Conservation (phyloP, 2,113 vertebrate genomes). For the Daubentonia madagascariensis region DNA sequence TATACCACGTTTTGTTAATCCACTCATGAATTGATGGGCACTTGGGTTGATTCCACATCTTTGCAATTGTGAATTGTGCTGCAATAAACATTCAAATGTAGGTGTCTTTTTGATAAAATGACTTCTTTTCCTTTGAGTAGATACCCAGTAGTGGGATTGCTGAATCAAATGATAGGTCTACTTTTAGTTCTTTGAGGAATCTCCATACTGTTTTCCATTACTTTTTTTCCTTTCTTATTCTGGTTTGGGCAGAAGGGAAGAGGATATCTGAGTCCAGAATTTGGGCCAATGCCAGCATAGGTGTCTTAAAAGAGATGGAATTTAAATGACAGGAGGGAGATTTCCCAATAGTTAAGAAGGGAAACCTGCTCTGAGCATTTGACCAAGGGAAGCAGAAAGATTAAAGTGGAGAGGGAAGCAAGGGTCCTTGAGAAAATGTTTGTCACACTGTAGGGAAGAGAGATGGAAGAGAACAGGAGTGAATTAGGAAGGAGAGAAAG, state of each 20-base stretch:
- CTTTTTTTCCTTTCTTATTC: not conserved
- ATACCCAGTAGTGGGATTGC: too few species aligned
- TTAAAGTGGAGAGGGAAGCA: not conserved
- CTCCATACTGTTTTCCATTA: not conserved
- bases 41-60: too few species aligned
- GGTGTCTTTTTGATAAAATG: too few species aligned
- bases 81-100: too few species aligned
- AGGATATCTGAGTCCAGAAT: not conserved
- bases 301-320: not conserved
- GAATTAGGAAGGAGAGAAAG: not conserved
- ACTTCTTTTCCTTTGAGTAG: too few species aligned
- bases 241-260: not conserved
- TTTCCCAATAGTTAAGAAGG: not conserved
- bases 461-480: not conserved
- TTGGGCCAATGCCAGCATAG: not conserved
- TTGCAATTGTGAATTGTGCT: too few species aligned
- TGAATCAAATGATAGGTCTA: too few species aligned
- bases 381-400: not conserved
- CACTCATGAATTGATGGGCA: too few species aligned
- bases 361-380: not conserved
- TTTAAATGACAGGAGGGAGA: not conserved
- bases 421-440: not conserved
- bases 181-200: too few species aligned
- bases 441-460: not conserved
- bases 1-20: too few species aligned